Percentiles rank a stretch among this genome's conserved stretches.
Evolutionary conservation across 2,797 vertebrate genomes (phyloP).

Genomic region (Alosa sapidissima): DNA sequence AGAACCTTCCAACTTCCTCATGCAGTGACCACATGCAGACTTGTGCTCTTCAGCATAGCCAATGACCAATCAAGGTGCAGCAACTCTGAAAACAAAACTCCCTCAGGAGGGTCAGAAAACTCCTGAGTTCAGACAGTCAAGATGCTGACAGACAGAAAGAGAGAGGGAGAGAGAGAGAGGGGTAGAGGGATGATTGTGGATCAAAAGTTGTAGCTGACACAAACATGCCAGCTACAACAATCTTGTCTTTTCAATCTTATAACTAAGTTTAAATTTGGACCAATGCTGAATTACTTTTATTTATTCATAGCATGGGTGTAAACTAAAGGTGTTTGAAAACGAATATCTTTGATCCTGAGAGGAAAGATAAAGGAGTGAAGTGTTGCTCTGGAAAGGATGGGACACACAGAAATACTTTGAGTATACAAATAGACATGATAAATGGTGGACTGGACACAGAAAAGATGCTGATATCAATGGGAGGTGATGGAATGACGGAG

Average conservation of each 20-base stretch:
- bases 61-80: conserved; percentile 41
- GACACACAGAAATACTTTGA: neutral
- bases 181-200: neutral
- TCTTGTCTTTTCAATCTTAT: neutral
- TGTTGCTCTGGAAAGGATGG: neutral
- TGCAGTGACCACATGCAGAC: conserved; percentile 68
- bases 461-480: conserved; percentile 28
- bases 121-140: conserved; percentile 13
- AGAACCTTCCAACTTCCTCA: conserved; percentile 41
- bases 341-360: neutral
- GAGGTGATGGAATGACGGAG: conserved; percentile 33
- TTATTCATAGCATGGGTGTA: neutral
- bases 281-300: neutral
- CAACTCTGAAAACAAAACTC: conserved; percentile 32
- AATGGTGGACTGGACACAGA: conserved; percentile 23
- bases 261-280: neutral
- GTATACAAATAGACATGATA: conserved; percentile 14
- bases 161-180: neutral
- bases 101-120: conserved; percentile 12
- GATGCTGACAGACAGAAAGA: neutral
- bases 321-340: neutral
- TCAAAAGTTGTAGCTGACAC: conserved; percentile 10
- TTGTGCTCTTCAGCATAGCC: conserved; percentile 41
- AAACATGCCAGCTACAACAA: neutral
- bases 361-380: neutral